Evolutionary conservation across 2,113 vertebrate genomes (phyloP).

Genomic region (Sardina pilchardus): DNA sequence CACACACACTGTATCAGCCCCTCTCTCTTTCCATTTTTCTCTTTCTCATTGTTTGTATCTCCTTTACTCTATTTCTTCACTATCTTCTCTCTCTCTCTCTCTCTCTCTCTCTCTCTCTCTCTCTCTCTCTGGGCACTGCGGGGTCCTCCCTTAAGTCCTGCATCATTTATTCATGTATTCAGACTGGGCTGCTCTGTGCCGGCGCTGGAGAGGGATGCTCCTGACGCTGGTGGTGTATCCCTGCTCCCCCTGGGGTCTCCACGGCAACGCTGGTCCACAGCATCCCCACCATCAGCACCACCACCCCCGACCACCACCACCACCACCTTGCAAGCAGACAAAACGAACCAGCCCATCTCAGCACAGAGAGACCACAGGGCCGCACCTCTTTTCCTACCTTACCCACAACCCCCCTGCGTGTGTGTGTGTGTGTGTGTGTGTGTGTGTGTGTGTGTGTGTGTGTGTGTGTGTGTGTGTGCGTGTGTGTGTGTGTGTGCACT

Average conservation of each 20-base stretch:
- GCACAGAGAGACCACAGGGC: not conserved
- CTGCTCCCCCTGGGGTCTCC: not conserved
- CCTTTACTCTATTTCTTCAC: too few relatives aligned
- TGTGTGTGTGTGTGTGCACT: not conserved
- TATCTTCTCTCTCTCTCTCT: too few relatives aligned
- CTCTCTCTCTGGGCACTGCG: not conserved
- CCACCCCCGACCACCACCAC: not conserved
- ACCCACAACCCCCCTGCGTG: not conserved
- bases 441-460: not conserved
- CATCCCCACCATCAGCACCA: not conserved
- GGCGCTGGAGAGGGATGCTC: not conserved
- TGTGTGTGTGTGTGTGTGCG: not conserved
- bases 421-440: not conserved
- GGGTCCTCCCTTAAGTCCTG: conserved; percentile 20
- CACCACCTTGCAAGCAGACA: not conserved
- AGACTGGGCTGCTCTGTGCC: not conserved
- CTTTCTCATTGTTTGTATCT: not conserved
- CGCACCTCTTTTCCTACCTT: not conserved
- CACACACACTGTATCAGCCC: too few relatives aligned
- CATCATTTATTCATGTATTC: conserved; percentile 39
- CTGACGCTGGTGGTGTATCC: not conserved
- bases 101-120: not conserved
- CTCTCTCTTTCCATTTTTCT: too few relatives aligned
- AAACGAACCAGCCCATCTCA: not conserved
- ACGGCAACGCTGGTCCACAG: not conserved